These are phyloP conservation scores for Scolopax mira DNA, from an alignment of 2,113 vertebrate genomes.

Conservation along the genomic window DNA sequence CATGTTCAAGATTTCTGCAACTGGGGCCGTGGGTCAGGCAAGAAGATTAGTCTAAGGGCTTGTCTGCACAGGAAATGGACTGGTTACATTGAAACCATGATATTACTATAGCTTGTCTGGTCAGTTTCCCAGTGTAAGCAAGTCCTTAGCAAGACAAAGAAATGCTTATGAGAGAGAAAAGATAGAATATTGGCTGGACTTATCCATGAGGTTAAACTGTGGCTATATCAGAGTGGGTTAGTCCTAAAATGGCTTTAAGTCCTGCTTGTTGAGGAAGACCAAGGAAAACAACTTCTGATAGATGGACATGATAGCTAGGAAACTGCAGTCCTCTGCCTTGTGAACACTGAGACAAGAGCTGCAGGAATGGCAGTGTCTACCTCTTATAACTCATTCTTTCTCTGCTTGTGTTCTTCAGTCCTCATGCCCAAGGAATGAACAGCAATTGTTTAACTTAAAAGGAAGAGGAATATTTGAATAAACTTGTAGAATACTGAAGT, in stretches of 20 bases:
- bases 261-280: background rate
- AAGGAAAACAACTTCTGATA: background rate
- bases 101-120: background rate
- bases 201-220: background rate
- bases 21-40: background rate
- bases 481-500: background rate
- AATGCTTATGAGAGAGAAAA: background rate
- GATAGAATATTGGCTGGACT: background rate
- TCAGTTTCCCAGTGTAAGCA: background rate
- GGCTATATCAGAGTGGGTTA: background rate
- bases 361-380: background rate
- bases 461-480: background rate
- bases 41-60: background rate
- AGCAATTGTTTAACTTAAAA: background rate
- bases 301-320: background rate
- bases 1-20: background rate
- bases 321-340: background rate
- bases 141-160: background rate
- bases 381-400: background rate
- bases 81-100: background rate
- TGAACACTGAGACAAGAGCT: background rate
- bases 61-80: background rate
- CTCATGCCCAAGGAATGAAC: background rate
- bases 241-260: background rate
- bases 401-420: background rate